Percentiles rank a stretch among this genome's conserved stretches.
phyloP scores from a whole-genome alignment of 2,113 vertebrate genomes.

The Chrysemys picta region DNA sequence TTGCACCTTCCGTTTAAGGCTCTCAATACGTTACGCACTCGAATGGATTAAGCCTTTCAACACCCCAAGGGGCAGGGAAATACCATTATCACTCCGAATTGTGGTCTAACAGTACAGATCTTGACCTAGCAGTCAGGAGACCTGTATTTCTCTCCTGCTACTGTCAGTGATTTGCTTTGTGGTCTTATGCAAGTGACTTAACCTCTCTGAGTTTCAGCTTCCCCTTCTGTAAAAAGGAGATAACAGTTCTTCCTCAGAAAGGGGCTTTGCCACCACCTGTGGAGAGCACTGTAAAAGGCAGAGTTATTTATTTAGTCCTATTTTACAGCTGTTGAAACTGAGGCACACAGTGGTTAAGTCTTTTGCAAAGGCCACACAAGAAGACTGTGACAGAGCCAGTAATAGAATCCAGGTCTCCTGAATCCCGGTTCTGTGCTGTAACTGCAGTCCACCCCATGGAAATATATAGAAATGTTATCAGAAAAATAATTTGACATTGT shows the following conservation, averaged over 20 bases:
- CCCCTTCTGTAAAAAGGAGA: accelerated
- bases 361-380: background rate
- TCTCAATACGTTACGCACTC: background rate
- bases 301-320: background rate
- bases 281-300: background rate
- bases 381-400: background rate
- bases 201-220: background rate
- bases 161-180: background rate
- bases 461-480: background rate
- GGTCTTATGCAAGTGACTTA: background rate
- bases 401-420: background rate
- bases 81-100: background rate
- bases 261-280: background rate
- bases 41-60: background rate
- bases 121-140: background rate
- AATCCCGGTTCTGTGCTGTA: background rate
- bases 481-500: background rate
- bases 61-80: background rate
- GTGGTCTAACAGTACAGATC: background rate
- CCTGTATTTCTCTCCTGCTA: background rate
- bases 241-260: accelerated
- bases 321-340: background rate
- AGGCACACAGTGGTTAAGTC: background rate
- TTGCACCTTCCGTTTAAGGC: background rate
- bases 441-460: background rate